Base-by-base conservation (phyloP, 1,140 invertebrate genomes). In the Acromyrmex charruanus region DNA sequence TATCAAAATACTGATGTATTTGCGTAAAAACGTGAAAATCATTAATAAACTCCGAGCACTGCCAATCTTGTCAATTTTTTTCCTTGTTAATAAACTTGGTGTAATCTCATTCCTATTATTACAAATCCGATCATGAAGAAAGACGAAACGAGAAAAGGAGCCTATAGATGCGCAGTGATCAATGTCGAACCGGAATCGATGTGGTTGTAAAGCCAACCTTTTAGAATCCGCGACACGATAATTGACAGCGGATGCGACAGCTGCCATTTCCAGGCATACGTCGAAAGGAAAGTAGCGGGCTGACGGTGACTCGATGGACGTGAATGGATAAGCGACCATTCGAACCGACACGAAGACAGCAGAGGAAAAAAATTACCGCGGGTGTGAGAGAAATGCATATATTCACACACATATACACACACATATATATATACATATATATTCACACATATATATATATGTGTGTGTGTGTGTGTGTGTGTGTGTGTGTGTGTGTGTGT, bases 271-370 rank as follows among this genome's bases (percentile, higher is more conserved):
- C 72, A 77, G 82, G 82, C 82, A 85, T 66, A 65, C 59, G 74
- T 86, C 86, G 89, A 74, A 90, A 89, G 89, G 89, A 90, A 90
- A 89, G 88, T 89, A 89, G 85, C 85, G 85, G 89, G 85, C 77
- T 66, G 65, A 61, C 74, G 75, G 88, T 84, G 88, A 90, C 89
- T 89, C 59, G 89, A 84, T 84, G 85, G 87, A 90, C 88, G 79
- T 89, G 89, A 90, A 90, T 89, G 89, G 88, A 90, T 89, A 89
- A 90, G 79, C 88, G 88, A 12, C 77, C 69, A 84, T 84, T 84
- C 80, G 89, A 89, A 79, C 69, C 77, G 88, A 89, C 86, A 89
- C 89, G 79, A 86, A 89, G 59, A 80, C 75, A 58, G 58, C 77
- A 58, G 44, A 86, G 44, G 39, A 79, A 69, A 84, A 89, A 77